Conservation (phyloP, 2,113 vertebrate genomes). For the Poecilia latipinna region DNA sequence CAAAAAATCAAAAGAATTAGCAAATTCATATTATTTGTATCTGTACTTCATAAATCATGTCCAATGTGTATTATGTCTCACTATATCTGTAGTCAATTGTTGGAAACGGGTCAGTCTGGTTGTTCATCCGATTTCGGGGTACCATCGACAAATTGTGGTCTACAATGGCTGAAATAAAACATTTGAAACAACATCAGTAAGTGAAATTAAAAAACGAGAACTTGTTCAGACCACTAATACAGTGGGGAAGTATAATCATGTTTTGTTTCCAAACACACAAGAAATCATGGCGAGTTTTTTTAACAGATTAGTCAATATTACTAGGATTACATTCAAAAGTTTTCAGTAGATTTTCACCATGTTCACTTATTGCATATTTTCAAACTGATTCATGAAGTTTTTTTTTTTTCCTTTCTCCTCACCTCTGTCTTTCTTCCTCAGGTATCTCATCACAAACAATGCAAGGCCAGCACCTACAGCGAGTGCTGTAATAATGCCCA, state of each 20-base stretch:
- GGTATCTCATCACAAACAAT: slow-evolving; percentile 69
- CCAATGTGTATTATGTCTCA: slow-evolving; percentile 30
- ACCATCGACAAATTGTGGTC: slow-evolving; percentile 70
- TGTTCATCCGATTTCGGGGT: slow-evolving; percentile 29
- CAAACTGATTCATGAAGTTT: neutral
- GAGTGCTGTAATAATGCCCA: slow-evolving; percentile 81
- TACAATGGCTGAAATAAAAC: slow-evolving; percentile 62
- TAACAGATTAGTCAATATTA: neutral
- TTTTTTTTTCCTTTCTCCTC: slow-evolving; percentile 17
- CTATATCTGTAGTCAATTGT: slow-evolving; percentile 79
- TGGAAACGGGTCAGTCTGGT: slow-evolving; percentile 49
- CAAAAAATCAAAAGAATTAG: too few relatives aligned
- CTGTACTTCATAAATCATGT: too few relatives aligned
- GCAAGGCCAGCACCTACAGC: slow-evolving; percentile 69
- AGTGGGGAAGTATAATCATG: too few relatives aligned
- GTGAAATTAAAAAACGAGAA: neutral
- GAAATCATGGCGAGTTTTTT: neutral
- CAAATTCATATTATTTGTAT: too few relatives aligned
- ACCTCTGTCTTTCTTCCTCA: slow-evolving; percentile 82
- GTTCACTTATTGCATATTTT: neutral
- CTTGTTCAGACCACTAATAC: neutral
- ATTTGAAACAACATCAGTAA: neutral
- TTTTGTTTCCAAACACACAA: neutral
- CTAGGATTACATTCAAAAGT: neutral
- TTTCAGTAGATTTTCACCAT: neutral